A percentile compares a stretch with the other conserved stretches of the same genome.
phyloP scores from a whole-genome alignment of 1,140 invertebrate genomes.

The Drosophila kepulauana region DNA sequence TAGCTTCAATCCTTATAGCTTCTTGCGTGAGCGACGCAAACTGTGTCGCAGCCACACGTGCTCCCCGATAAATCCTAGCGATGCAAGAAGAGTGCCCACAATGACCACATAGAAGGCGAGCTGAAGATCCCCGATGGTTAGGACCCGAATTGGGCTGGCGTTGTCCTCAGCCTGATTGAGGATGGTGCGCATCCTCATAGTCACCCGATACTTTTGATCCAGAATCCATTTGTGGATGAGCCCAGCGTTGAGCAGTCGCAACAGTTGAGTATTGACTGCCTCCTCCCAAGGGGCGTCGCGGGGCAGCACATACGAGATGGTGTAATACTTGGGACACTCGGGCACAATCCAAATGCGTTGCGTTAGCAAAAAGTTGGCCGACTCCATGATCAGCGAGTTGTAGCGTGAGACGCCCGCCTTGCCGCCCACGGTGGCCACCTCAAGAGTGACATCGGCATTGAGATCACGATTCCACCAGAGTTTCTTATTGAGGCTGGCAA shows the following conservation, averaged over 20 bases:
- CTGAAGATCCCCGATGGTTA: constrained; percentile 75
- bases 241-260: constrained; percentile 64
- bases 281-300: constrained; percentile 74
- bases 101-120: constrained; percentile 78
- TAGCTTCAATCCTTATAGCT: background rate
- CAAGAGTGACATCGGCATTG: constrained; percentile 63
- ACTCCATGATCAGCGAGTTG: constrained; percentile 67
- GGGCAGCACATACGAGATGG: constrained; percentile 80
- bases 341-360: constrained; percentile 72
- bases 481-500: constrained; percentile 76
- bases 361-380: constrained; percentile 50
- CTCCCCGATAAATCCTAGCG: constrained; percentile 55
- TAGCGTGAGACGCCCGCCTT: constrained; percentile 73
- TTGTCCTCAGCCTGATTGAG: constrained; percentile 28
- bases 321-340: constrained; percentile 83
- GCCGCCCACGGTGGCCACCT: constrained; percentile 61
- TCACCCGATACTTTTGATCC: constrained; percentile 56
- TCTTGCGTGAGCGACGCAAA: background rate
- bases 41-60: constrained; percentile 20
- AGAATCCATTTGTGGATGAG: constrained; percentile 76
- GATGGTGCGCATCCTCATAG: constrained; percentile 40
- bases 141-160: constrained; percentile 45
- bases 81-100: constrained; percentile 56
- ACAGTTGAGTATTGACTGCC: constrained; percentile 67
- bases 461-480: constrained; percentile 64